Base-by-base conservation (phyloP, 2,797 vertebrate genomes). In the Melanotaenia pygmaea region DNA sequence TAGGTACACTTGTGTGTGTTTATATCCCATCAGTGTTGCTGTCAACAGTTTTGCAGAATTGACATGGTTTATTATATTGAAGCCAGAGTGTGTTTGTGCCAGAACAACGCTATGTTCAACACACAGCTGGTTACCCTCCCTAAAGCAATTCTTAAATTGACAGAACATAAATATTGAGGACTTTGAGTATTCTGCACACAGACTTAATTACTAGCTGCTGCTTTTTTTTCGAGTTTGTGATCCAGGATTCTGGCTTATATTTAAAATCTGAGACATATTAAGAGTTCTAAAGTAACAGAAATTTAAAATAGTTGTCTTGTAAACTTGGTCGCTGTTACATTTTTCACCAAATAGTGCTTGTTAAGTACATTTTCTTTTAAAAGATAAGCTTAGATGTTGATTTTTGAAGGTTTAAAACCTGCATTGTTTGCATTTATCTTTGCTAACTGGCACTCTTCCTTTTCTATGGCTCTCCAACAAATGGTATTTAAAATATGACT, bases 1-100 rank as follows among this genome's bases (percentile, higher is more conserved):
- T 59, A 58, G 10, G 57, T 70, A 26, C 32, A 22, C 38, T 18
- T 56, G 24, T 71, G 28, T 58, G 32, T 50, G 9, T 50, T 9
- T 68, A 0, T 74, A 20, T 70, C 64, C 57, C 63, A 51, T 60
- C 58, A 60, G 71, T 61, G 59, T 73, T 70, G 74, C 58, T 70
- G 59, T 77, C 62, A 38, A 76, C 67, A 78, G 35, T 76, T 77
- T 38, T 58, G 0, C 28, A 51, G 74, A 59, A 20, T 30, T 35
- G 64, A 61, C 67, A 66, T 28, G 16, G 30, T 75, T 82, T 78
- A 69, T 62, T 45, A 77, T 76, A 51, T 81, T 62, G 2, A 28
- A 78, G 57, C 51, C 26, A 0, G 43, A 67, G 26, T 60, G 40
- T 66, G 59, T 82, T 87, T 84, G 67, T 83, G 70, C 63, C 77